phyloP scores from a whole-genome alignment of 2,113 vertebrate genomes.

The Smithornis capensis region DNA sequence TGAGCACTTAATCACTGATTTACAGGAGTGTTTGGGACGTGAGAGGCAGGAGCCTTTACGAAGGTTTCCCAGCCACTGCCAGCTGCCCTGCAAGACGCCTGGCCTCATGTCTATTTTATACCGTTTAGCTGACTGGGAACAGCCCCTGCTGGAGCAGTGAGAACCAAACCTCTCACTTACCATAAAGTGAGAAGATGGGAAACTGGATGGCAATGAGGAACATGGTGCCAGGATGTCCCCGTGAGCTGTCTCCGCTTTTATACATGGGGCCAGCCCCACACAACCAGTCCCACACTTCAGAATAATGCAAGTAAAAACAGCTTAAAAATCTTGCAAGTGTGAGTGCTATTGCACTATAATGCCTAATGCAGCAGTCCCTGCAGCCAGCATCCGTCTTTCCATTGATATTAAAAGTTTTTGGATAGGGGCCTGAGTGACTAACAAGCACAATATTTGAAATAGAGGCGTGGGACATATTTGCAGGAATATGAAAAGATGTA shows the following conservation, averaged over 20 bases:
- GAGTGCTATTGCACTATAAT: not conserved
- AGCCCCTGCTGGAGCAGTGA: not conserved
- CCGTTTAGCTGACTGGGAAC: not conserved
- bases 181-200: not conserved
- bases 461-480: not conserved
- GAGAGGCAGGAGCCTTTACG: not conserved
- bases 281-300: fast-evolving
- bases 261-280: not conserved
- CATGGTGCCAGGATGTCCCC: fast-evolving
- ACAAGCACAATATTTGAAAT: constrained; percentile 39
- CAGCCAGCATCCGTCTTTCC: not conserved
- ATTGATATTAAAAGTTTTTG: constrained; percentile 31
- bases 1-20: not conserved
- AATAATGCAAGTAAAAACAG: not conserved
- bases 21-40: not conserved
- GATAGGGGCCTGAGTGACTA: constrained; percentile 38
- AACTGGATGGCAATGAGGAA: not conserved
- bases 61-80: not conserved
- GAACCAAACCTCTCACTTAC: not conserved
- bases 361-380: not conserved
- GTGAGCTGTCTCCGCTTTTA: not conserved
- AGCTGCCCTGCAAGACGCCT: not conserved
- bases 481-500: not conserved
- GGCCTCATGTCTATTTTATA: not conserved
- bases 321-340: not conserved